Evolutionary conservation across 2,888 invertebrate species (phyloP), one percentile per base, ranked within the genome.

Genomic region (Timandra comae): DNA sequence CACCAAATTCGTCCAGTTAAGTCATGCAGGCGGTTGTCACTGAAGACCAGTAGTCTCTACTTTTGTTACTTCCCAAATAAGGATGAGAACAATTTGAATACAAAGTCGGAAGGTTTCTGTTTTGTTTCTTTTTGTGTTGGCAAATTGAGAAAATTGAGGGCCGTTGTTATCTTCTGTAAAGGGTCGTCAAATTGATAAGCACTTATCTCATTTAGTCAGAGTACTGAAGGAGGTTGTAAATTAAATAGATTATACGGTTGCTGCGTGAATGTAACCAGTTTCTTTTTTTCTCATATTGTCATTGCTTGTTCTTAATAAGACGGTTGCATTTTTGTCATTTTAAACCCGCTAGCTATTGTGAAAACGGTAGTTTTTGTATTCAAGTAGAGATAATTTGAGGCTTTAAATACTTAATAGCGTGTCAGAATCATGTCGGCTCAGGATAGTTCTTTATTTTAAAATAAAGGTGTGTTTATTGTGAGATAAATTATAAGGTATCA

Each of bases 11-110:
- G 72, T 69, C 69, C 68, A 65, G 63, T 59, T 63, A 62, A 63
- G 62, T 69, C 69, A 73, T 67, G 69, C 65, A 55, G 67, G 52
- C 56, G 59, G 71, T 66, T 67, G 72, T 71, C 74, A 71, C 72
- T 61, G 63, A 78, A 81, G 73, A 77, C 80, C 78, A 76, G 81
- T 79, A 79, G 79, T 76, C 68, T 49, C 49, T n/a, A n/a, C n/a
- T n/a, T 53, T 56, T 61, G 57, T 42, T 58, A 55, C 56, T 55
- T 27, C 72, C 68, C 56, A 70, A 65, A 62, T 66, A 43, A 65
- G 66, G 25, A 41, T 43, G 54, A 47, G 55, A 70, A 76, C 76
- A 74, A 73, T 75, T 67, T 67, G 63, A 10, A 67, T 61, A 56
- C 56, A 53, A 57, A 52, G 46, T 49, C 38, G 38, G 42, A 32